Base-by-base conservation (phyloP, 2,113 vertebrate genomes). In the Myocastor coypus region DNA sequence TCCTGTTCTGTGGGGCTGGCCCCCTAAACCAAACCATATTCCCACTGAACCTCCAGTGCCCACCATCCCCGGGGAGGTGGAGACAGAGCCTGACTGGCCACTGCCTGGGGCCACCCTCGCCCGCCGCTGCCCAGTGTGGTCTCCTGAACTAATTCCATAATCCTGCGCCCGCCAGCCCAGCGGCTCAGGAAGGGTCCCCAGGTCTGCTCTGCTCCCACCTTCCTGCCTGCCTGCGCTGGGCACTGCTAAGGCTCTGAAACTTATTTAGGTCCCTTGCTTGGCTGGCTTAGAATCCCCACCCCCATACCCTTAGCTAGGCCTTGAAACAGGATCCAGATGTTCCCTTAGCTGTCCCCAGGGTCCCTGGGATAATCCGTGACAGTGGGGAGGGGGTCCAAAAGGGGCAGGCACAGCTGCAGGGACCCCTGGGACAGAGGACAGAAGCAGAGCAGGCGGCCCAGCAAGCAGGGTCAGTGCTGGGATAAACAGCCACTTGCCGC, bases 11-110 rank as follows among this genome's bases (percentile, higher is more conserved):
- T 9, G 1, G 89, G 89, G 84, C 82, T 80, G 61, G 95, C 42
- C 94, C 89, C 91, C 78, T 98, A 97, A 98, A 96, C 97, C 93
- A 93, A 96, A 98, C 97, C 97, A 96, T 55, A 97, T 97, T 97
- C 96, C 83, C 0, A 0, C 68, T 3, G 16, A 92, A 61, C 80
- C 89, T 28, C 80, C 66, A 2, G 86, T 28, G 91, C 69, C 91
- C 86, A 69, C 24, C 11, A 37, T 55, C 63, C 96, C 89, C 82
- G 1, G 82, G 92, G 95, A 93, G 84, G 34, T 64, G 61, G 84
- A 84, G 96, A 83, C 24, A 1, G 37, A 93, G 89, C 40, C 81
- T 16, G 89, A 61, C 77, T 37, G 94, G 89, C 95, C 77, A 34
- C 66, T 0, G 96, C 96, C 95, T 40, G 93, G 64, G 91, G 96